Evolutionary conservation across 2,113 vertebrate genomes (phyloP), one percentile per base, ranked within the genome.

Genomic region (Boulengeromyrus knoepffleri): DNA sequence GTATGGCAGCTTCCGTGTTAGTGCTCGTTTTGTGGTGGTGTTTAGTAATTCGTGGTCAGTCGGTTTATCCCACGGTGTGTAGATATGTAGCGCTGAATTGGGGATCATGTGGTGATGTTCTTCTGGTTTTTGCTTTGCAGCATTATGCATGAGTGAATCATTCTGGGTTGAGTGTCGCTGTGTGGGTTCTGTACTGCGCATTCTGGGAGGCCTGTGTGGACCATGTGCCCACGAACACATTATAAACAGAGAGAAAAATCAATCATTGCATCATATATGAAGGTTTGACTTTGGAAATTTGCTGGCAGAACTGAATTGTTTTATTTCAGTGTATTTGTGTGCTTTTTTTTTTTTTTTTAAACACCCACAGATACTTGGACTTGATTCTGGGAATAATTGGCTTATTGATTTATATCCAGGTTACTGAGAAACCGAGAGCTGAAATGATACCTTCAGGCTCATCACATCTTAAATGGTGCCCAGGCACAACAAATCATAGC

Each of bases 361-460:
- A 42, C 83, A 85, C 85, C 85, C 24, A 31, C 45, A 31, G 27
- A 87, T 52, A 87, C 21, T 50, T 45, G 49, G 85, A 87, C 49
- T 49, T 53, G 85, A 87, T 49, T 52, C 46, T 27, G 49, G n/a
- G n/a, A 87, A 31, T 52, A 52, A 87, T 52, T 87, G 83, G 46
- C 85, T 87, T 36, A 50, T 31, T 87, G 85, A 85, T 85, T 85
- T 85, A 85, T 85, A 47, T 85, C 42, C 83, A 47, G 42, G 45
- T 85, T 85, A 46, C 42, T 47, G 45, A n/a, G 19, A 85, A 85
- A 85, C 8, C 83, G 24, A n/a, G 83, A 85, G 83, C 83, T 85
- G 42, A 85, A 85, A 85, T 47, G 83, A 47, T 47, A 85, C 83
- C 83, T 85, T 85, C 45, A 85, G 83, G 83, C 45, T 45, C 83